Conservation (phyloP, 1,140 invertebrate genomes). For the Pogonognathellus flavescens region DNA sequence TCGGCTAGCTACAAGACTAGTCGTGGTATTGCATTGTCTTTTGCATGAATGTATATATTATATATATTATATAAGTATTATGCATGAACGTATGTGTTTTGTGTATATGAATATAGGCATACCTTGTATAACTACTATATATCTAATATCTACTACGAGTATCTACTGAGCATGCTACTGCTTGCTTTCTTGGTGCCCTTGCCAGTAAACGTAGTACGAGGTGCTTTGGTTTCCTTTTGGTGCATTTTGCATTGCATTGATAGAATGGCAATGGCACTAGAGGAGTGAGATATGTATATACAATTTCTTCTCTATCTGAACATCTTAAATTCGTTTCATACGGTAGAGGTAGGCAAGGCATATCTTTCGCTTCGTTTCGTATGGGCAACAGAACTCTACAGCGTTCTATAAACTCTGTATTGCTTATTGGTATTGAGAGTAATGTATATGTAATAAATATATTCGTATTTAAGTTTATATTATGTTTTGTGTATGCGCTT, state of each 20-base stretch:
- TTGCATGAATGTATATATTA: neutral
- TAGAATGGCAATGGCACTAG: conserved; percentile 13
- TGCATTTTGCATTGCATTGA: conserved; percentile 41
- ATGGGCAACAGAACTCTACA: too few species aligned
- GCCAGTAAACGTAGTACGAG: neutral
- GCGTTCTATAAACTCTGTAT: too few species aligned
- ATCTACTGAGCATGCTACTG: conserved; percentile 50
- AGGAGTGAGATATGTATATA: conserved; percentile 21
- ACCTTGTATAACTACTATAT: neutral
- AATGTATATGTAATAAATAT: too few species aligned
- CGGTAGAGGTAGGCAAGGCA: too few species aligned
- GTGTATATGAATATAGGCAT: neutral
- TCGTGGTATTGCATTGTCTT: conserved; percentile 33
- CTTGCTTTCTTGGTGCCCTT: conserved; percentile 46
- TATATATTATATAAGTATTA: too few species aligned
- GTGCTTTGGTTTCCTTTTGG: conserved; percentile 45
- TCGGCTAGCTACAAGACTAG: neutral
- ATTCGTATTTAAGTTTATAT: too few species aligned
- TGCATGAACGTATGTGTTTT: neutral
- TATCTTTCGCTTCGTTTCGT: too few species aligned
- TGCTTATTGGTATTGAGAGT: too few species aligned
- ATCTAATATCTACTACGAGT: neutral
- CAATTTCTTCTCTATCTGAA: neutral
- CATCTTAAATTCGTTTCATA: too few species aligned
- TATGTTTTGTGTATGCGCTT: too few species aligned